These are phyloP conservation scores for Austrofundulus limnaeus DNA, from an alignment of 2,113 vertebrate genomes.

Conservation along the genomic window DNA sequence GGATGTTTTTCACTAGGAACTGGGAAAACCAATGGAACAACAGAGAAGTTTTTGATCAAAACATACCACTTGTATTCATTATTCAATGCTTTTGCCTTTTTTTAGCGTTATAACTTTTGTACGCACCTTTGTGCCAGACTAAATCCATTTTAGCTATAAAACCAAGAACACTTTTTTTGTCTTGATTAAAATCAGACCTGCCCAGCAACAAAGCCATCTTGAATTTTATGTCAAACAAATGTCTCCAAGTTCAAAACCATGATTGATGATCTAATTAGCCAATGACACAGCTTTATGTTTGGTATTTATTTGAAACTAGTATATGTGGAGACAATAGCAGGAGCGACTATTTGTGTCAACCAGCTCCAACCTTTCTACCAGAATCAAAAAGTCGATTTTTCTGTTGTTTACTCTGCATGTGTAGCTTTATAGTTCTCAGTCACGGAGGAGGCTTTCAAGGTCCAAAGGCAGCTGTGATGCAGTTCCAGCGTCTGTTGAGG, in stretches of 20 bases:
- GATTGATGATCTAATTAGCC: slow-evolving; percentile 6
- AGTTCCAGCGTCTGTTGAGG: background rate
- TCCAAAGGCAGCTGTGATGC: background rate
- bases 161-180: too few relatives aligned
- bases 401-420: background rate
- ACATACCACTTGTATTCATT: slow-evolving; percentile 15
- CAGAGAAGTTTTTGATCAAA: too few relatives aligned
- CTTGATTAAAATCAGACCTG: background rate
- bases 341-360: slow-evolving; percentile 5
- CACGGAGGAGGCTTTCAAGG: background rate
- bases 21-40: too few relatives aligned
- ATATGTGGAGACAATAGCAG: background rate
- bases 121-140: background rate
- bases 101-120: background rate
- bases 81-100: background rate
- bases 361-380: background rate
- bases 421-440: background rate
- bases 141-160: background rate
- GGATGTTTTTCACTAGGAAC: too few relatives aligned
- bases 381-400: background rate
- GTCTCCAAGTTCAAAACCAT: background rate
- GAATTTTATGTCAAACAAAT: background rate
- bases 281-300: background rate
- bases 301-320: slow-evolving; percentile 29
- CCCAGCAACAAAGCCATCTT: too few relatives aligned